Percentiles rank a stretch among this genome's conserved stretches.
Evolutionary conservation across 1,140 invertebrate genomes (phyloP).

Genomic region (Riptortus pedestris): DNA sequence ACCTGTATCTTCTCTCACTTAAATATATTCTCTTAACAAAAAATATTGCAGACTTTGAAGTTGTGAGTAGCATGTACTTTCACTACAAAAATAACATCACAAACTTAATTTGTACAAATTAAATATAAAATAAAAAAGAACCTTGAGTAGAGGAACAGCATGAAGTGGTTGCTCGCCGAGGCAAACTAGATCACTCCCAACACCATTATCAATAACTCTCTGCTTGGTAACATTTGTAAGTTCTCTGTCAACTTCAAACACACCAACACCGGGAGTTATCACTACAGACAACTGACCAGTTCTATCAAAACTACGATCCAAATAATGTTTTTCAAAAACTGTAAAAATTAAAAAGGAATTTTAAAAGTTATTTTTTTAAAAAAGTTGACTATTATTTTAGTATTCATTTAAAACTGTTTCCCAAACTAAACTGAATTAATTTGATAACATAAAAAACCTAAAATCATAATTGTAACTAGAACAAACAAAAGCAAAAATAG

Average conservation of each 20-base stretch:
- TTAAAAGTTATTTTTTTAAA: slow-evolving; percentile 22
- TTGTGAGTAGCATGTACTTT: too few relatives aligned
- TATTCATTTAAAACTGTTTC: neutral
- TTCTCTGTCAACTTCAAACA: slow-evolving; percentile 94
- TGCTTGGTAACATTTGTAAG: slow-evolving; percentile 97
- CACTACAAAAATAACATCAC: too few relatives aligned
- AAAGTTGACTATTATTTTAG: neutral
- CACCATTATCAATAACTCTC: slow-evolving; percentile 95
- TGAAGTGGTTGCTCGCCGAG: slow-evolving; percentile 98
- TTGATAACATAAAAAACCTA: neutral
- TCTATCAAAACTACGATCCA: slow-evolving; percentile 94
- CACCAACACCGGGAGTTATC: slow-evolving; percentile 94
- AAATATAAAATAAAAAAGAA: slow-evolving; percentile 35
- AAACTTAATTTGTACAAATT: too few relatives aligned
- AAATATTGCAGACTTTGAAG: too few relatives aligned
- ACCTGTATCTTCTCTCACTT: too few relatives aligned
- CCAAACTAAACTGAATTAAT: neutral
- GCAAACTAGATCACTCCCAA: slow-evolving; percentile 88
- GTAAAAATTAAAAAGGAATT: slow-evolving; percentile 28
- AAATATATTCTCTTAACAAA: too few relatives aligned
- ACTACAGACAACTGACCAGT: slow-evolving; percentile 96
- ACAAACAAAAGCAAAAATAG: too few relatives aligned
- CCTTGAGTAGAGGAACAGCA: slow-evolving; percentile 89
- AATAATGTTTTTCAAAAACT: slow-evolving; percentile 97
- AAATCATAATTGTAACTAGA: too few relatives aligned